A percentile compares a stretch with the other conserved stretches of the same genome.
Conservation (phyloP, 1,140 invertebrate genomes). For the Papilio polytes region DNA sequence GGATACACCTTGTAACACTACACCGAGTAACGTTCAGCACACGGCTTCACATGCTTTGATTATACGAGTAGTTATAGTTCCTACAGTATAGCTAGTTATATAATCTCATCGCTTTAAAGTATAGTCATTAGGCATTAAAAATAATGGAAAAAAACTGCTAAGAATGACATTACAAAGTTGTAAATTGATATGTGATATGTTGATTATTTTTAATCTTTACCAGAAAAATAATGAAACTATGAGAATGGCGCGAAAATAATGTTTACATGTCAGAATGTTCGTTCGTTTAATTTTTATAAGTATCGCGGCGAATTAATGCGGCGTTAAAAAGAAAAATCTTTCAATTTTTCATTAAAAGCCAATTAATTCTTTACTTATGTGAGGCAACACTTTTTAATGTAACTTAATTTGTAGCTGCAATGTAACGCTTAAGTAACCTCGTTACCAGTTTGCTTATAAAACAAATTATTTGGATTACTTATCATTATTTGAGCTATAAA, state of each 20-base stretch:
- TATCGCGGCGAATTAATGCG: background rate
- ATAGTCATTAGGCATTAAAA: background rate
- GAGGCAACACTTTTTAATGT: background rate
- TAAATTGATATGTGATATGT: constrained; percentile 4
- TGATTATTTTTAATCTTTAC: background rate
- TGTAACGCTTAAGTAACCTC: background rate
- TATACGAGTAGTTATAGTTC: background rate
- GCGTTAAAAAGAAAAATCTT: constrained; percentile 17
- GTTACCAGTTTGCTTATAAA: background rate
- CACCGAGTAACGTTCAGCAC: no score
- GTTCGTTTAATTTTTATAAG: constrained; percentile 1
- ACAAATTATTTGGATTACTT: constrained; percentile 16
- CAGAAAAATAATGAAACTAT: background rate
- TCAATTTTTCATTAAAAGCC: constrained; percentile 18
- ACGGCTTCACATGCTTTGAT: background rate
- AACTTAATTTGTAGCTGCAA: background rate
- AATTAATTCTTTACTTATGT: constrained; percentile 11
- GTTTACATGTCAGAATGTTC: background rate
- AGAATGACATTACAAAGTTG: background rate
- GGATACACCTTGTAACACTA: no score
- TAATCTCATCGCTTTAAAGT: constrained; percentile 1
- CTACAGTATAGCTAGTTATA: background rate
- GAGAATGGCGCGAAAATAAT: background rate
- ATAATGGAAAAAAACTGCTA: background rate
- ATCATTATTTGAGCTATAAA: constrained; percentile 24